These are phyloP conservation scores for Seira musarum DNA, from an alignment of 2,888 invertebrate genomes.

Conservation along the genomic window DNA sequence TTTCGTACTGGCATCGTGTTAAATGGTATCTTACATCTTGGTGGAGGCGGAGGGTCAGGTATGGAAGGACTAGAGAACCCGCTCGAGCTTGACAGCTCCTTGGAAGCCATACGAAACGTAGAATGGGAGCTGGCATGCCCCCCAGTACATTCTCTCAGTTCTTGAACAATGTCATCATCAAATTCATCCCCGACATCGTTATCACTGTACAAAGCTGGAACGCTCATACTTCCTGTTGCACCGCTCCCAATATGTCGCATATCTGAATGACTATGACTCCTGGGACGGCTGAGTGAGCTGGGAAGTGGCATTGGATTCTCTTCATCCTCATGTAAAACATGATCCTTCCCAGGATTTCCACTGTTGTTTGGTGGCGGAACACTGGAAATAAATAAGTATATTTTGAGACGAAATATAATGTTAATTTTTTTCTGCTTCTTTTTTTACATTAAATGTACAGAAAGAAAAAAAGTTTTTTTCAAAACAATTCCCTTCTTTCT, in stretches of 20 bases:
- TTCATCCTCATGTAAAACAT: slow-evolving; percentile 55
- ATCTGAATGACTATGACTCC: slow-evolving; percentile 64
- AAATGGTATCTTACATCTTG: slow-evolving; percentile 60
- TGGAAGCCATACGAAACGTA: slow-evolving; percentile 62
- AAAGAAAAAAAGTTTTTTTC: slow-evolving; percentile 28
- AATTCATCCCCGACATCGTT: slow-evolving; percentile 62
- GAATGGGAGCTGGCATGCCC: slow-evolving; percentile 55
- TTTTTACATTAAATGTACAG: background rate
- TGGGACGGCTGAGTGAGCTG: slow-evolving; percentile 63
- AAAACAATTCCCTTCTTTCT: slow-evolving; percentile 45
- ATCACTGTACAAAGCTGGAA: slow-evolving; percentile 64
- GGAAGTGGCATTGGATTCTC: slow-evolving; percentile 64
- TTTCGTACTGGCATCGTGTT: background rate
- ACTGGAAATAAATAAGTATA: slow-evolving; percentile 31
- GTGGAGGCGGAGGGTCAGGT: slow-evolving; percentile 69
- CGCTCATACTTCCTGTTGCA: slow-evolving; percentile 59
- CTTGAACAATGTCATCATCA: slow-evolving; percentile 67
- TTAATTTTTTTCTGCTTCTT: background rate
- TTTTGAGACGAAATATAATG: background rate
- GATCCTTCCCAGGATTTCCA: slow-evolving; percentile 49
- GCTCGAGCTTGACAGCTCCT: slow-evolving; percentile 67
- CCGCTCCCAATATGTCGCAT: slow-evolving; percentile 57
- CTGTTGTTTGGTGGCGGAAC: slow-evolving; percentile 29
- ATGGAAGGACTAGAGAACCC: slow-evolving; percentile 68
- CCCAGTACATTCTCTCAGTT: slow-evolving; percentile 61